phyloP scores from a whole-genome alignment of 1,140 invertebrate species.

The Hypsibius dujardini region DNA sequence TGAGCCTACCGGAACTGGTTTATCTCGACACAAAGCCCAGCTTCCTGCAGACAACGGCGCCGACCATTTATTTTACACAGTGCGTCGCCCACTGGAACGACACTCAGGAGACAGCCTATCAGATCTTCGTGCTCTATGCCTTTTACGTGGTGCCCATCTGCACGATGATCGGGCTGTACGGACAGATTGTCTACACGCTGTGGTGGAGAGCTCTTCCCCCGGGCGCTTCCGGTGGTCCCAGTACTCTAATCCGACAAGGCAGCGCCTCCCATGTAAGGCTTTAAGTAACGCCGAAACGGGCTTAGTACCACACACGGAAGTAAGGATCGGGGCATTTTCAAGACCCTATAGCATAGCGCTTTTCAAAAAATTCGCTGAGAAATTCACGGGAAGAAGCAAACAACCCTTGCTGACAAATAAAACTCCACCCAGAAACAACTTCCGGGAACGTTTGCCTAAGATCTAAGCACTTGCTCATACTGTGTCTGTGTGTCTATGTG shows the following conservation, averaged over 20 bases:
- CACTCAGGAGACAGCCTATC: conserved; percentile 8
- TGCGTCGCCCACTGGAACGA: conserved; percentile 14
- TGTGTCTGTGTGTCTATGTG: too few species aligned
- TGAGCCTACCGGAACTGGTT: conserved; percentile 3
- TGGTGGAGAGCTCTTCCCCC: conserved; percentile 18
- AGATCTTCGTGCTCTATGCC: conserved; percentile 7
- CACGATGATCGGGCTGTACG: neutral
- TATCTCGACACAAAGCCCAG: neutral
- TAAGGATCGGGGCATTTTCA: too few species aligned
- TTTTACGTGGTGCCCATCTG: conserved; percentile 5
- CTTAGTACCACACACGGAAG: too few species aligned
- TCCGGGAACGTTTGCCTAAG: too few species aligned
- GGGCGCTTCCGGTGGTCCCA: conserved; percentile 15
- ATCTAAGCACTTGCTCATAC: too few species aligned
- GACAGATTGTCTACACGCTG: conserved; percentile 21
- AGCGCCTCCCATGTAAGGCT: too few species aligned
- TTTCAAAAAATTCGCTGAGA: too few species aligned
- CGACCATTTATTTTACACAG: conserved; percentile 12
- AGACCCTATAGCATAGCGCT: too few species aligned
- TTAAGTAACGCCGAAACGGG: too few species aligned
- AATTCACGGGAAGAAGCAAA: too few species aligned
- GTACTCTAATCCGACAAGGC: conserved; percentile 9
- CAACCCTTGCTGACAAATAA: too few species aligned
- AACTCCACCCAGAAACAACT: too few species aligned
- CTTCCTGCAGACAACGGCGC: neutral